A percentile compares a stretch with the other conserved stretches of the same genome.
phyloP scores from a whole-genome alignment of 1,140 invertebrate genomes.

The Anthonomus grandis region DNA sequence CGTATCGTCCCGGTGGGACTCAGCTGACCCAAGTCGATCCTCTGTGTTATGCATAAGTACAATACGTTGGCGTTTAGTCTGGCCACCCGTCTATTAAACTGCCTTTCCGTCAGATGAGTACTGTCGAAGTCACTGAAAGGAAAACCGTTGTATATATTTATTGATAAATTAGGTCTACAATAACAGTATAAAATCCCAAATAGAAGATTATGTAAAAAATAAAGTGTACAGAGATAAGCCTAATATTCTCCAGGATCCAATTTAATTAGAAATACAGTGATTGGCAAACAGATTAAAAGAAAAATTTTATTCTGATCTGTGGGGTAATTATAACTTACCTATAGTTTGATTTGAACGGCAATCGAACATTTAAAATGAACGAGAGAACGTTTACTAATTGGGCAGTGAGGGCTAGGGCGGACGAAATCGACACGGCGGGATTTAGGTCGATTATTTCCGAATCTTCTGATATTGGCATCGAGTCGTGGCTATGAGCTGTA shows the following conservation, averaged over 20 bases:
- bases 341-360: constrained; percentile 73
- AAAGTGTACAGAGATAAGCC: too few relatives aligned
- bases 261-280: too few relatives aligned
- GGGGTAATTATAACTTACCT: constrained; percentile 52
- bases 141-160: too few relatives aligned
- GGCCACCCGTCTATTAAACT: constrained; percentile 71
- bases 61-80: constrained; percentile 78
- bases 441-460: constrained; percentile 56
- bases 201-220: too few relatives aligned
- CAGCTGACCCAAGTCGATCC: constrained; percentile 61
- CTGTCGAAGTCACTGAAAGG: constrained; percentile 71
- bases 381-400: constrained; percentile 78
- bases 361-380: constrained; percentile 70
- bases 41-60: constrained; percentile 77
- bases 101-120: constrained; percentile 60
- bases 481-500: constrained; percentile 63
- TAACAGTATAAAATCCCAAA: too few relatives aligned
- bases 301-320: too few relatives aligned
- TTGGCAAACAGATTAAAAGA: too few relatives aligned
- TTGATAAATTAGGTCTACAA: too few relatives aligned
- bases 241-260: too few relatives aligned
- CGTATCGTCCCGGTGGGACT: constrained; percentile 68
- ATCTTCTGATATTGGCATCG: constrained; percentile 53
- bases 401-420: constrained; percentile 75
- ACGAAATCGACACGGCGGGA: constrained; percentile 70